Base-by-base conservation (phyloP, 1,140 invertebrate genomes). In the Thalassaphorura encarpata region DNA sequence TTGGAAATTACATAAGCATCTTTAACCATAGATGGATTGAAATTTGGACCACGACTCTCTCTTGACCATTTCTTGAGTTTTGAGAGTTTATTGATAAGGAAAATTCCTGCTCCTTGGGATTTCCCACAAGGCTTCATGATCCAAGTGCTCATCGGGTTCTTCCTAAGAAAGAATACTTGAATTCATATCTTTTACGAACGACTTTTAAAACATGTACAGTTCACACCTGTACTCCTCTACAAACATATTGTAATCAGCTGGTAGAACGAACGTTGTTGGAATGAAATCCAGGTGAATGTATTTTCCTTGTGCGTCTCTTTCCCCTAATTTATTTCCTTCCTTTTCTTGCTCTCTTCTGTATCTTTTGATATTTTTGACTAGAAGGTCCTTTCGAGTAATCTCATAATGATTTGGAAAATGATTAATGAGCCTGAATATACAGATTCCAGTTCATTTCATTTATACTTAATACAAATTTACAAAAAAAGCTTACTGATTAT, bases 341-440 rank as follows among this genome's bases (percentile, higher is more conserved):
- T 86, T 80, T 67, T 95, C 90, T 42, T 95, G 73, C 67, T 96
- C 90, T 67, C 90, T 87, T 29, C 89, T 73, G 71, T 96, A 96
- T 33, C 91, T 74, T 70, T 95, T 96, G 49, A 97, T 92, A 70
- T 97, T 97, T 73, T 94, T 95, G 2, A 96, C 90, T 53, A 97
- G 76, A 21, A 96, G 73, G 75, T 97, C 93, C 73, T 97, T 97
- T 1, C 92, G 75, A 2, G 91, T 92, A 16, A 97, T 72, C 69
- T 97, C 92, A 67, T 95, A 95, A 71, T 97, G 90, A 73, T 92
- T 97, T 0, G 88, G 87, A 71, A 90, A 91, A 70, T 92, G 88
- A 75, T 91, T 92, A 28, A 91, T 90, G 49, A 88, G 74, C 69
- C 82, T 83, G 60, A 41, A 55, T 41, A 4, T 31, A 43, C 23